Evolutionary conservation across 1,140 invertebrate genomes (phyloP).

Genomic region (Zophobas atratus): DNA sequence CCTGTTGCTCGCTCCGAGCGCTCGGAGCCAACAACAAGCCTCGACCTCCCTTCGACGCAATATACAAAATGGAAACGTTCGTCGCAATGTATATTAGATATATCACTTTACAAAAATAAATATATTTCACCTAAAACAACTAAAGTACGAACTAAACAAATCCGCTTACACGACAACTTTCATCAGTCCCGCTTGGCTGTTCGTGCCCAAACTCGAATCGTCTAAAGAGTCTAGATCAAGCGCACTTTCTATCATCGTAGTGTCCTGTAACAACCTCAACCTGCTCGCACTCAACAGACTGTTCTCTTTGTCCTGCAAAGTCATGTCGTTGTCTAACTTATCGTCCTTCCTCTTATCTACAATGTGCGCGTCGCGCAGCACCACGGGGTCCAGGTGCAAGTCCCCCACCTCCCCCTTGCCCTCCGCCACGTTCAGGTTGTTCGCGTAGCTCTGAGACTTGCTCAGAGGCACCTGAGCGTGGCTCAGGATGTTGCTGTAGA

Average conservation of each 20-base stretch:
- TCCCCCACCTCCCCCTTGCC: constrained; percentile 57
- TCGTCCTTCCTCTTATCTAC: constrained; percentile 51
- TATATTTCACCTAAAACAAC: constrained; percentile 26
- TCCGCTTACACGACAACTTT: constrained; percentile 61
- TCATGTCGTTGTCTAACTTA: constrained; percentile 65
- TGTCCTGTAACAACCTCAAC: constrained; percentile 82
- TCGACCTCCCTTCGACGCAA: not conserved
- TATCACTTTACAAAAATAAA: constrained; percentile 40
- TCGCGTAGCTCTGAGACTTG: constrained; percentile 63
- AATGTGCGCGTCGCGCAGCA: constrained; percentile 61
- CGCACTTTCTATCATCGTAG: constrained; percentile 90
- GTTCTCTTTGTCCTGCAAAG: constrained; percentile 65
- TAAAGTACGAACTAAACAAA: constrained; percentile 24
- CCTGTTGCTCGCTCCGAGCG: too few species aligned
- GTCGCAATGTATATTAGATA: constrained; percentile 22
- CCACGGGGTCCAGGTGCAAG: constrained; percentile 64
- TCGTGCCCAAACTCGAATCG: constrained; percentile 71
- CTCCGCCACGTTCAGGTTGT: constrained; percentile 59
- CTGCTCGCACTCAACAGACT: constrained; percentile 72
- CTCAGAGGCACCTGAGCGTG: constrained; percentile 50
- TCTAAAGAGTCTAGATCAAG: constrained; percentile 87
- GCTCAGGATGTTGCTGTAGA: constrained; percentile 63
- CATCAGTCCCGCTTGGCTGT: constrained; percentile 65
- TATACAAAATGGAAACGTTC: constrained; percentile 18
- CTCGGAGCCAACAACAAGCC: too few species aligned